Evolutionary conservation across 2,113 vertebrate species (phyloP), one percentile per base, ranked within the genome.

Genomic region (Scophthalmus maximus): DNA sequence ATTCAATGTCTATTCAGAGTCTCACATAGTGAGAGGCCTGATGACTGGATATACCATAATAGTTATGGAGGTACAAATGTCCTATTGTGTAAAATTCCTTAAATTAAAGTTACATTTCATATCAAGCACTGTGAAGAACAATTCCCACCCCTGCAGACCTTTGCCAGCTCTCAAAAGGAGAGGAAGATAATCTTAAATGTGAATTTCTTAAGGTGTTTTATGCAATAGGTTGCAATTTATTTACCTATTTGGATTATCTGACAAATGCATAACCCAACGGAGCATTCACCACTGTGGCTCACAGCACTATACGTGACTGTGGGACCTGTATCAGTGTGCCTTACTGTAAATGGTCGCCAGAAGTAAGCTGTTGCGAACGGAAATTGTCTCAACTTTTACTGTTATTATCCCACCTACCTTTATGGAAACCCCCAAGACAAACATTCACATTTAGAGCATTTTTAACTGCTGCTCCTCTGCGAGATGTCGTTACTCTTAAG

Each of bases 241-340:
- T 55, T 23, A 55, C 25, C 17, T 63, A 32, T 23, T 20, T 59
- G 47, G 50, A 22, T 70, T 70, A 25, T 65, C 0, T 30, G 4
- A 36, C 4, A 74, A 52, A 70, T 57, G 55, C 38, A 5, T 51
- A 23, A 40, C 36, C 5, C 17, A 58, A 49, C 55, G 5, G 42
- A 76, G 85, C 89, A 88, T 89, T 92, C 86, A 85, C 89, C 86
- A 76, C 85, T 88, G 83, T 78, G 77, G 83, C 66, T 85, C 80
- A 57, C 82, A 76, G 79, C 68, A 51, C 75, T 47, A 6, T 22
- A 30, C 6, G 78, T 78, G 83, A 73, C 80, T 79, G 76, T 56
- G 61, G 83, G 86, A 74, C 67, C 50, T 51, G 57, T 34, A 76
- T 79, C 71, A 83, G 68, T 83, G 88, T 87, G 83, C 87, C 84